Evolutionary conservation across 1,140 invertebrate species (phyloP).

Genomic region (Drosophila bocki): DNA sequence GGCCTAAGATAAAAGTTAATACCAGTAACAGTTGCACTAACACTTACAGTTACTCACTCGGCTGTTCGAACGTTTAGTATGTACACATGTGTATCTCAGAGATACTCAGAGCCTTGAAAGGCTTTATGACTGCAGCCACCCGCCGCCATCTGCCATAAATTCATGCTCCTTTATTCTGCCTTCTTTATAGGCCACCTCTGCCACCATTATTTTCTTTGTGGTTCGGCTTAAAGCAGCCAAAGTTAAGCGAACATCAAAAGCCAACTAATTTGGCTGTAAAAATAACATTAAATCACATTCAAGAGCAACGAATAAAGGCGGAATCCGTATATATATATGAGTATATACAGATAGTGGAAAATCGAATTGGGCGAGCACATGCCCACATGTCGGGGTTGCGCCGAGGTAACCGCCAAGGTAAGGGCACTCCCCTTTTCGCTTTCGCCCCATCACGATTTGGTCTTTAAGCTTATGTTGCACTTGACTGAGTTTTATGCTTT

Average conservation of each 20-base stretch:
- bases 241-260: conserved; percentile 79
- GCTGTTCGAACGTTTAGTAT: not conserved
- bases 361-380: conserved; percentile 59
- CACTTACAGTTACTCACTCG: conserved; percentile 18
- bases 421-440: conserved; percentile 52
- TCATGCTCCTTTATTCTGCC: conserved; percentile 15
- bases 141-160: conserved; percentile 56
- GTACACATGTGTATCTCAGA: conserved; percentile 10
- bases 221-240: conserved; percentile 56
- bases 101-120: conserved; percentile 20
- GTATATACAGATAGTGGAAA: conserved; percentile 39
- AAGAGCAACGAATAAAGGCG: conserved; percentile 50
- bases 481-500: conserved; percentile 83
- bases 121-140: conserved; percentile 34
- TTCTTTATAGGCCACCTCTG: conserved; percentile 28
- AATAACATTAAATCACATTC: conserved; percentile 82
- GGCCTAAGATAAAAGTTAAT: conserved; percentile 45
- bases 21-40: conserved; percentile 39
- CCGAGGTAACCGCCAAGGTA: conserved; percentile 8
- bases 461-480: conserved; percentile 83
- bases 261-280: conserved; percentile 83
- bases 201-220: conserved; percentile 7
- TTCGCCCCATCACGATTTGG: conserved; percentile 63
- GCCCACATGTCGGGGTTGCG: conserved; percentile 5
- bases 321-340: conserved; percentile 5